Evolutionary conservation across 2,888 invertebrate species (phyloP).

Genomic region (Melipona beecheii): DNA sequence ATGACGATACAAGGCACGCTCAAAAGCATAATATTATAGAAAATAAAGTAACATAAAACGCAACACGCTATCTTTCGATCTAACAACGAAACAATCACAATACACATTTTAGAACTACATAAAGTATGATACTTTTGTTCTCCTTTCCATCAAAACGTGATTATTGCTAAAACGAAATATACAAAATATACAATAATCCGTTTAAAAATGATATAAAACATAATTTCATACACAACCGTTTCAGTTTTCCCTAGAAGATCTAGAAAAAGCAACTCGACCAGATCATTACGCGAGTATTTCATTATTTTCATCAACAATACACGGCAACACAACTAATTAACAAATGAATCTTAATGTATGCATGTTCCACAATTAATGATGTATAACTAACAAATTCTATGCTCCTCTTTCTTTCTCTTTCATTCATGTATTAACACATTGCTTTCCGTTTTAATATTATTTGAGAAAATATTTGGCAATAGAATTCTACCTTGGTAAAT

Average conservation of each 20-base stretch:
- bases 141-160: background rate
- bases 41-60: slow-evolving; percentile 16
- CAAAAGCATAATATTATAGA: slow-evolving; percentile 23
- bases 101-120: slow-evolving; percentile 18
- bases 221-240: background rate
- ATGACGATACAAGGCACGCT: slow-evolving; percentile 5
- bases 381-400: slow-evolving; percentile 8
- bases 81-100: slow-evolving; percentile 38
- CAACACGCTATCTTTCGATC: slow-evolving; percentile 8
- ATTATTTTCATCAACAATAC: slow-evolving; percentile 20
- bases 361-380: background rate
- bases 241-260: slow-evolving; percentile 2
- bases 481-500: background rate
- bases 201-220: background rate
- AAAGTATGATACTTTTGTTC: slow-evolving; percentile 10
- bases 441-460: background rate
- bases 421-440: slow-evolving; percentile 15
- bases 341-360: slow-evolving; percentile 13
- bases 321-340: slow-evolving; percentile 23
- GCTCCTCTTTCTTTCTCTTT: background rate
- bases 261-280: slow-evolving; percentile 16
- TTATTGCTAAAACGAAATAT: slow-evolving; percentile 23
- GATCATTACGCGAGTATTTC: slow-evolving; percentile 50
- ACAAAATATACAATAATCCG: slow-evolving; percentile 26
- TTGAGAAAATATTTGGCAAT: background rate